phyloP scores from a whole-genome alignment of 2,113 vertebrate genomes.

The Actinemys pallida region DNA sequence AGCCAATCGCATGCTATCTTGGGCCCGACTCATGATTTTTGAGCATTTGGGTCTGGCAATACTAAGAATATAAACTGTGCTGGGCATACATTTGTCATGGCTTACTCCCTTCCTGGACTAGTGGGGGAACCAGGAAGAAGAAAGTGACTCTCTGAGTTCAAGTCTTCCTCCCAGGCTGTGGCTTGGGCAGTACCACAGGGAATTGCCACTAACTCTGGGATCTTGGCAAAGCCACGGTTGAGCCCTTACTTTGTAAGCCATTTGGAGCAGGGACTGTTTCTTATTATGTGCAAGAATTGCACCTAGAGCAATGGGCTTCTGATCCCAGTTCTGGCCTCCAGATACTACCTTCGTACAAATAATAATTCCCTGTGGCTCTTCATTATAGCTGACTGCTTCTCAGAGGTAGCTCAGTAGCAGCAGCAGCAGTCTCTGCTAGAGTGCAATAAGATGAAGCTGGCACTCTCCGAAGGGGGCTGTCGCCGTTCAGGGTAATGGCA shows the following conservation, averaged over 20 bases:
- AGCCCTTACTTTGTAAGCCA: background rate
- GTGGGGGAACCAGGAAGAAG: background rate
- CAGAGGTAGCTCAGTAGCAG: accelerated
- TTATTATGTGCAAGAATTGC: background rate
- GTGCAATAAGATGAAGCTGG: background rate
- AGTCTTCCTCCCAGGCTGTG: background rate
- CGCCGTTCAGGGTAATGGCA: too few relatives aligned
- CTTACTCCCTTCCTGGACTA: background rate
- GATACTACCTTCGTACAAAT: accelerated
- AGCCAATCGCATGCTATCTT: background rate
- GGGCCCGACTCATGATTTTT: background rate
- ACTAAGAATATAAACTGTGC: background rate
- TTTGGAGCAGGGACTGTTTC: background rate
- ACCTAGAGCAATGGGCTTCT: background rate
- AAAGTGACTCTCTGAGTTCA: background rate
- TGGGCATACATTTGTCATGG: too few relatives aligned
- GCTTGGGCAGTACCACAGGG: background rate
- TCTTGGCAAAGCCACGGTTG: background rate
- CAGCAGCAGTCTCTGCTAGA: background rate
- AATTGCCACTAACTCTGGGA: background rate
- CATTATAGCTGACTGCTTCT: accelerated
- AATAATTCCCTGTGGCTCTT: background rate
- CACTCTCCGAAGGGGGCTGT: background rate
- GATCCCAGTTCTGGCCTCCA: background rate
- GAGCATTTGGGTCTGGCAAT: background rate